A percentile compares a stretch with the other conserved stretches of the same genome.
These are phyloP conservation scores for Cryptosula pallasiana DNA, from an alignment of 2,888 invertebrate genomes.

Conservation along the genomic window DNA sequence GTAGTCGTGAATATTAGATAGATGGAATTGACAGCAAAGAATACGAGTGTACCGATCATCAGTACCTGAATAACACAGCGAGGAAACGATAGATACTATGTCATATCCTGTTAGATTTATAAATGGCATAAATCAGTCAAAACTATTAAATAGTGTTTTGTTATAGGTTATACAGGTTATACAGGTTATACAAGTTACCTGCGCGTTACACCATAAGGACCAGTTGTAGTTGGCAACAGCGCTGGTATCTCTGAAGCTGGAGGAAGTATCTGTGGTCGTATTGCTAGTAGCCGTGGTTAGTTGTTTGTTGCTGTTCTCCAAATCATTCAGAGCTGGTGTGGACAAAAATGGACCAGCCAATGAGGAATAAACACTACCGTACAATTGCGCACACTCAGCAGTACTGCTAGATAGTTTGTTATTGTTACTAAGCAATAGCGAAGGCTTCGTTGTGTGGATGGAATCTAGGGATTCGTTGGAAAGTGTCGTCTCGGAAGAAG, in stretches of 20 bases:
- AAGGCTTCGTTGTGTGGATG: not conserved
- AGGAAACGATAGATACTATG: too few relatives aligned
- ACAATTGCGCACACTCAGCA: not conserved
- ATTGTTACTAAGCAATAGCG: not conserved
- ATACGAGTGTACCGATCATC: not conserved
- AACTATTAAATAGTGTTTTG: too few relatives aligned
- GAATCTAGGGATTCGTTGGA: not conserved
- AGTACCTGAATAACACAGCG: conserved; percentile 13
- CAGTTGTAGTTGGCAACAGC: conserved; percentile 6
- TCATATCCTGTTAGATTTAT: too few relatives aligned
- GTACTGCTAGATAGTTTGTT: not conserved
- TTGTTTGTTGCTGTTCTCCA: conserved; percentile 10
- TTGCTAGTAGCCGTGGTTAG: not conserved
- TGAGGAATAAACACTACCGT: conserved; percentile 13
- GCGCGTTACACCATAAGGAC: not conserved
- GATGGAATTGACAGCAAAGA: conserved; percentile 7
- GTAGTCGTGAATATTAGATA: not conserved
- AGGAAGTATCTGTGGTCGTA: conserved; percentile 12
- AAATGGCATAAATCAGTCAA: too few relatives aligned
- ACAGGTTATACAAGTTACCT: not conserved
- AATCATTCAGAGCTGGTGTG: not conserved
- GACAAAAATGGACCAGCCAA: not conserved
- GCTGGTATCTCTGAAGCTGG: not conserved
- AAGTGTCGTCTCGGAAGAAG: not conserved
- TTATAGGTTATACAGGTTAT: not conserved